Percentiles rank a stretch among this genome's conserved stretches.
Conservation (phyloP, 2,888 invertebrate species). For the Lymantria dispar region DNA sequence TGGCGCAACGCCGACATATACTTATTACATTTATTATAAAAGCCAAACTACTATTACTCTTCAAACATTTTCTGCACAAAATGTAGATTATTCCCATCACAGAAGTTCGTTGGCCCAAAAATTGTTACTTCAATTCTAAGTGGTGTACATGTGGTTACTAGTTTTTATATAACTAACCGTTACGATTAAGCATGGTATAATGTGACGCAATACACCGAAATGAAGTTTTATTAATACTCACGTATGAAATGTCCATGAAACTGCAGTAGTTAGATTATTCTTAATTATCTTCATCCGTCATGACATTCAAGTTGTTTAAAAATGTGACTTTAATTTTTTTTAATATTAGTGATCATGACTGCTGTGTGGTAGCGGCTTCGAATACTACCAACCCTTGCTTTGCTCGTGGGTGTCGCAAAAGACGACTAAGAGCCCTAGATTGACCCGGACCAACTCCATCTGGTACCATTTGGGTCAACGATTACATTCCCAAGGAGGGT, state of each 20-base stretch:
- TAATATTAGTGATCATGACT: too few relatives aligned
- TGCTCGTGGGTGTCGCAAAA: too few relatives aligned
- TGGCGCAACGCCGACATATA: too few relatives aligned
- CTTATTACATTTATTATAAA: too few relatives aligned
- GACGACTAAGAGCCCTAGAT: too few relatives aligned
- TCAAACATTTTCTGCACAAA: neutral
- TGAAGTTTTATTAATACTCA: neutral
- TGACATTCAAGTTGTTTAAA: neutral
- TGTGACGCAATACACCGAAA: constrained; percentile 34
- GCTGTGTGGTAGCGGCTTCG: too few relatives aligned
- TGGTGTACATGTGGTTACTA: constrained; percentile 51
- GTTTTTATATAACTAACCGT: constrained; percentile 36
- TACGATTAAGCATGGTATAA: constrained; percentile 28
- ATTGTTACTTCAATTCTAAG: constrained; percentile 41
- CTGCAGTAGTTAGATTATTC: neutral
- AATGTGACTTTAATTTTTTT: too few relatives aligned
- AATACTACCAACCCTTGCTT: too few relatives aligned
- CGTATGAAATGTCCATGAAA: neutral
- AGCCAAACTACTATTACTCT: too few relatives aligned
- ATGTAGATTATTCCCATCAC: constrained; percentile 22
- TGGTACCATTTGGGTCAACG: too few relatives aligned
- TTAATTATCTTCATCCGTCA: neutral
- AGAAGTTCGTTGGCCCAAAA: constrained; percentile 49
- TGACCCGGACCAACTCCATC: too few relatives aligned
- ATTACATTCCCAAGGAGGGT: too few relatives aligned